These are phyloP conservation scores for Strix uralensis DNA, from an alignment of 2,113 vertebrate species.

Conservation along the genomic window DNA sequence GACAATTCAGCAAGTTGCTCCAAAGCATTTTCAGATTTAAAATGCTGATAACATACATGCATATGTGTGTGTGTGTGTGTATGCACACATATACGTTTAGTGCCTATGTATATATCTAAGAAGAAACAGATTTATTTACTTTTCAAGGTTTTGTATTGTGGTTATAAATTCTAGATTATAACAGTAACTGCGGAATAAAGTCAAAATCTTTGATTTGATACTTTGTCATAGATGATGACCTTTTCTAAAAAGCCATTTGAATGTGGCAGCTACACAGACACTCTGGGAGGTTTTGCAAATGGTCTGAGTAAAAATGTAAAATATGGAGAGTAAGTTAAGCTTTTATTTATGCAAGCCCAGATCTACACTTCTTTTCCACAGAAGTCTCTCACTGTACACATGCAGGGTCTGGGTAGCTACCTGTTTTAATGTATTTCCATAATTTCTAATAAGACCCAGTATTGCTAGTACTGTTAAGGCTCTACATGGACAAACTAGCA, in stretches of 20 bases:
- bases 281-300: neutral
- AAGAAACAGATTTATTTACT: neutral
- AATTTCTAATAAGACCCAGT: neutral
- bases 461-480: neutral
- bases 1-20: neutral
- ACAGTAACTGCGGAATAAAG: neutral
- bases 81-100: neutral
- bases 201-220: neutral
- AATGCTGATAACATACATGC: neutral
- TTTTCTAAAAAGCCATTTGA: neutral
- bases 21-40: neutral
- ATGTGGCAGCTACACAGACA: neutral
- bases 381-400: neutral
- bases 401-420: neutral
- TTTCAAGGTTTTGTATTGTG: neutral
- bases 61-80: neutral
- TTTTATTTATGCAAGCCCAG: neutral
- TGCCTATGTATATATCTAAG: neutral
- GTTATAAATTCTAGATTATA: neutral
- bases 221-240: neutral
- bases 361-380: neutral
- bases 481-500: neutral
- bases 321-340: neutral
- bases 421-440: neutral
- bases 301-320: neutral